Base-by-base conservation (phyloP, 2,113 vertebrate genomes). In the Seriola quinqueradiata region DNA sequence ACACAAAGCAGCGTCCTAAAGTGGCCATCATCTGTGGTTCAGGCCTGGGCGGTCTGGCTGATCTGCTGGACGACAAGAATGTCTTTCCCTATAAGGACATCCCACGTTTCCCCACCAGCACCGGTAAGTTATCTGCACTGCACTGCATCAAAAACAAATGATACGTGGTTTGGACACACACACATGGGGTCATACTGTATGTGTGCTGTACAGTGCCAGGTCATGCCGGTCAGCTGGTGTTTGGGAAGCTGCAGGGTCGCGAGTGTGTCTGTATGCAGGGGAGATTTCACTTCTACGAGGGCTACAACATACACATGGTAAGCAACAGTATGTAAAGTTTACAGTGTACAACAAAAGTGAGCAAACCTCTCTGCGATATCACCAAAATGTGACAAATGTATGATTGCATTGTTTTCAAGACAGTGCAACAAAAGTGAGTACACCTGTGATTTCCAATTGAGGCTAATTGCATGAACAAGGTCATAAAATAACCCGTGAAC, bases 1-100 rank as follows among this genome's bases (percentile, higher is more conserved):
- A 68, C 0, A 93, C 87, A 14, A 0, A 90, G 12, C 82, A 87
- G 50, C 85, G 69, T 34, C 96, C 96, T 0, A 94, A 90, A 81
- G 85, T 94, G 0, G 96, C 96, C 72, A 95, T 97, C 70, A 90
- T 97, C 92, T 97, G 96, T 0, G 96, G 96, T 0, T 97, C 97
- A 0, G 97, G 96, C 8, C 92, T 97, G 32, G 96, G 96, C 0
- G 91, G 92, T 0, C 86, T 97, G 87, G 96, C 95, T 0, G 92
- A 96, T 3, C 74, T 88, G 23, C 12, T 97, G 85, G 79, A 79
- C 0, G 88, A 96, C 87, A 95, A 77, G 75, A 85, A 0, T 0
- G 52, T 13, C 4, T 92, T 97, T 70, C 58, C 28, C 0, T 97
- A 97, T 7, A 17, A 93, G 61, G 68, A 95, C 8, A 96, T 97